phyloP scores from a whole-genome alignment of 2,888 invertebrate genomes.

The Bombylius major region DNA sequence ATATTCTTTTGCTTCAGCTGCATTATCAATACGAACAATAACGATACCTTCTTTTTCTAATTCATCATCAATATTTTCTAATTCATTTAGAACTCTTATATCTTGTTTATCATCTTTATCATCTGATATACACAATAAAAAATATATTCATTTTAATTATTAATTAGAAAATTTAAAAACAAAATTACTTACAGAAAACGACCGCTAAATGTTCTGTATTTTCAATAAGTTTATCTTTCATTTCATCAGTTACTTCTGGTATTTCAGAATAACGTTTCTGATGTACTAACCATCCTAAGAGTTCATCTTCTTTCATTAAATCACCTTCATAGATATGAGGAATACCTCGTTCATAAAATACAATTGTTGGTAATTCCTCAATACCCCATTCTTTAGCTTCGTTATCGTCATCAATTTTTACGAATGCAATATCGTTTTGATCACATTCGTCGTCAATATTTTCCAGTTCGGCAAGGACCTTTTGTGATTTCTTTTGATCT shows the following conservation, averaged over 20 bases:
- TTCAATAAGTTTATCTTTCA: constrained; percentile 82
- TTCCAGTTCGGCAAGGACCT: constrained; percentile 69
- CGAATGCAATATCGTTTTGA: constrained; percentile 81
- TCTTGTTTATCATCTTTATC: constrained; percentile 85
- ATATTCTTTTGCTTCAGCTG: constrained; percentile 79
- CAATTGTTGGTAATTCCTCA: constrained; percentile 68
- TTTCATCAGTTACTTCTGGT: constrained; percentile 84
- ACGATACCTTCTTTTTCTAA: constrained; percentile 81
- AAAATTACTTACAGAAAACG: constrained; percentile 69
- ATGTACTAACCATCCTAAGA: constrained; percentile 80
- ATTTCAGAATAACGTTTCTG: constrained; percentile 85
- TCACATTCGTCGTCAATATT: constrained; percentile 92
- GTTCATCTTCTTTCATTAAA: constrained; percentile 77
- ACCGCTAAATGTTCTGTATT: constrained; percentile 71
- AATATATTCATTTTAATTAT: not conserved
- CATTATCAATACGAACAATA: constrained; percentile 80
- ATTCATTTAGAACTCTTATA: constrained; percentile 71
- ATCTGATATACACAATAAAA: constrained; percentile 40
- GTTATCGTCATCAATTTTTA: constrained; percentile 77
- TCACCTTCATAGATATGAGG: constrained; percentile 71
- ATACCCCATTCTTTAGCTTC: constrained; percentile 86
- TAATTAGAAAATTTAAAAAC: not conserved
- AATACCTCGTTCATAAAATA: constrained; percentile 60
- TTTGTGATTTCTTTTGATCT: constrained; percentile 81
- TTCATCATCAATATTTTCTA: constrained; percentile 88